Base-by-base conservation (phyloP, 2,888 invertebrate species). In the Drosophila yooni region DNA sequence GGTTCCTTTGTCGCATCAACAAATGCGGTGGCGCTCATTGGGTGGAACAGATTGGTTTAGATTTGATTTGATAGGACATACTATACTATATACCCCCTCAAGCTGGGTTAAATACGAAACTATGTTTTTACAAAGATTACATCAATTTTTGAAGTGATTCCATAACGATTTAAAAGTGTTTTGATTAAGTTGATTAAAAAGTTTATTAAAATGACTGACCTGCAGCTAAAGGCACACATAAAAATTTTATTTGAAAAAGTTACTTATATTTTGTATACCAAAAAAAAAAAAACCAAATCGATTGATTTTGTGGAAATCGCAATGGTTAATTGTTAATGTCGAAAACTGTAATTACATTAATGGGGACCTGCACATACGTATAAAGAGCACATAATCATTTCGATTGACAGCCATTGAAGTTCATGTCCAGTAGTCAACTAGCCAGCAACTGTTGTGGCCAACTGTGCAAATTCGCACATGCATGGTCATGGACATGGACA, bases 1-100 rank as follows among this genome's bases (percentile, higher is more conserved):
- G 83, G 83, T 83, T 83, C 81, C 83, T 83, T 83, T 83, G 83
- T 82, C 82, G 76, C 76, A 82, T 76, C 75, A 83, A 80, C 83
- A 83, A 79, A 63, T 82, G 83, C 74, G 83, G 82, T 76, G 50
- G 33, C 76, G 71, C 67, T 75, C 83, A 78, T 80, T 72, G 82
- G 82, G 71, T 75, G 82, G 78, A 82, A 80, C 82, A 80, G 82
- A 82, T 82, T 82, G 82, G 82, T 78, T 82, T 61, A 74, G 76
- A 70, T 62, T 78, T 75, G 75, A 75, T 82, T 80, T 78, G 70
- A 67, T 66, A 52, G 62, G 57, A 60, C 70, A 54, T 56, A 58
- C 48, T 54, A 52, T 48, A 51, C 21, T 21, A 21, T 1, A 21
- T 33, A 38, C n/a, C 38, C 38, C 7, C n/a, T 11, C 27, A 36